phyloP scores from a whole-genome alignment of 2,888 invertebrate species.

The Stenichneumon culpator region DNA sequence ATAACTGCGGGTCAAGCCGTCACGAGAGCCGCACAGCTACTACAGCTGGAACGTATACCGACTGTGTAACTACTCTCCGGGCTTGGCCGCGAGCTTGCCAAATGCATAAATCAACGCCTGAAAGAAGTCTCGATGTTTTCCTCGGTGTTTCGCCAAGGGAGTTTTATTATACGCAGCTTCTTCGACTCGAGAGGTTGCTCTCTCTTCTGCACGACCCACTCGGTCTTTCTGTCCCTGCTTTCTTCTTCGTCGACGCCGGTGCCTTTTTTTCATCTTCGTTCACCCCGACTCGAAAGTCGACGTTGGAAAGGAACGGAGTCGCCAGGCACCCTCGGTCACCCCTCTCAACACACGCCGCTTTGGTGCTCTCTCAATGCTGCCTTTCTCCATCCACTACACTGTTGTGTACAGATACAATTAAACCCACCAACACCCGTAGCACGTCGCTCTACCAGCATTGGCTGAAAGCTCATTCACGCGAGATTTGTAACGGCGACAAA shows the following conservation, averaged over 20 bases:
- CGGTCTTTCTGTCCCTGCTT: constrained; percentile 16
- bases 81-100: constrained; percentile 65
- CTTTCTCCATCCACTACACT: neutral
- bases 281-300: constrained; percentile 46
- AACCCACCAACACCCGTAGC: neutral
- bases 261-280: constrained; percentile 30
- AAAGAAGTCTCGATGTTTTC: constrained; percentile 71
- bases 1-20: constrained; percentile 64
- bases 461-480: constrained; percentile 64
- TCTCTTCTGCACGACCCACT: constrained; percentile 1
- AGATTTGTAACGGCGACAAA: constrained; percentile 67
- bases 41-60: constrained; percentile 39
- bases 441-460: constrained; percentile 29
- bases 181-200: constrained; percentile 38
- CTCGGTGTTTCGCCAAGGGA: constrained; percentile 67
- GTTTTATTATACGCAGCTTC: constrained; percentile 67
- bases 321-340: constrained; percentile 33
- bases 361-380: constrained; percentile 21
- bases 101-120: constrained; percentile 71
- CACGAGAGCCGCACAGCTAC: constrained; percentile 60
- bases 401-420: constrained; percentile 6
- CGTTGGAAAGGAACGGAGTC: constrained; percentile 50
- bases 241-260: constrained; percentile 31
- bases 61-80: constrained; percentile 53
- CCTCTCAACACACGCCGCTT: constrained; percentile 20